phyloP scores from a whole-genome alignment of 2,113 vertebrate species.

The Callaeas wilsoni region DNA sequence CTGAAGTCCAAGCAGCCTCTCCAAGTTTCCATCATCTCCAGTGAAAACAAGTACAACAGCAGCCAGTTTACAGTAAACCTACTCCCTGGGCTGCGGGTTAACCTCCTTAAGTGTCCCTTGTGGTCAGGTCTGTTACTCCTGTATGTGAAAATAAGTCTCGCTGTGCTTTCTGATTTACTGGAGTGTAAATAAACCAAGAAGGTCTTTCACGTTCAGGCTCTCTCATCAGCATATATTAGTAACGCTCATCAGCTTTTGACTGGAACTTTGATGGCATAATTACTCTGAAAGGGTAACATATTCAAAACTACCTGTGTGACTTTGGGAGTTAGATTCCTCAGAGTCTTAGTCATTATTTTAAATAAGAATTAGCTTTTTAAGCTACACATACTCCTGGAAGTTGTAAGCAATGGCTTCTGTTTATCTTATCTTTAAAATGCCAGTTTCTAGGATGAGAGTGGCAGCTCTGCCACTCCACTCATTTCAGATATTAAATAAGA shows the following conservation, averaged over 20 bases:
- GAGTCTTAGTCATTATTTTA: constrained; percentile 49
- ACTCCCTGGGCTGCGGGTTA: background rate
- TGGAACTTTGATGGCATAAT: constrained; percentile 52
- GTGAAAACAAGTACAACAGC: background rate
- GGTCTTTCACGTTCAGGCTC: background rate
- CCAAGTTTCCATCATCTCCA: background rate
- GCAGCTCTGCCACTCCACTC: background rate
- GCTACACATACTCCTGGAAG: background rate
- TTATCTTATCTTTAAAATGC: background rate
- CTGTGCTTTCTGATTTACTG: constrained; percentile 17
- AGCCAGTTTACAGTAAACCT: background rate
- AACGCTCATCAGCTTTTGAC: constrained; percentile 41
- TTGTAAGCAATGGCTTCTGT: background rate
- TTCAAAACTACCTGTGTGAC: constrained; percentile 49
- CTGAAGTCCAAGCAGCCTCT: background rate
- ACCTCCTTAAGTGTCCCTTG: background rate
- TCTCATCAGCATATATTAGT: constrained; percentile 41
- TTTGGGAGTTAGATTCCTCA: constrained; percentile 44
- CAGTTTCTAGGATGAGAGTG: background rate
- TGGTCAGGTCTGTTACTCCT: background rate
- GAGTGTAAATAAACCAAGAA: constrained; percentile 20
- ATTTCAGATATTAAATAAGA: background rate
- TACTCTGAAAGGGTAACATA: constrained; percentile 48
- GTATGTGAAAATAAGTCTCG: background rate
- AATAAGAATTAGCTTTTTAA: constrained; percentile 7